Evolutionary conservation across 2,888 invertebrate species (phyloP), one percentile per base, ranked within the genome.

Genomic region (Nowickia ferox): DNA sequence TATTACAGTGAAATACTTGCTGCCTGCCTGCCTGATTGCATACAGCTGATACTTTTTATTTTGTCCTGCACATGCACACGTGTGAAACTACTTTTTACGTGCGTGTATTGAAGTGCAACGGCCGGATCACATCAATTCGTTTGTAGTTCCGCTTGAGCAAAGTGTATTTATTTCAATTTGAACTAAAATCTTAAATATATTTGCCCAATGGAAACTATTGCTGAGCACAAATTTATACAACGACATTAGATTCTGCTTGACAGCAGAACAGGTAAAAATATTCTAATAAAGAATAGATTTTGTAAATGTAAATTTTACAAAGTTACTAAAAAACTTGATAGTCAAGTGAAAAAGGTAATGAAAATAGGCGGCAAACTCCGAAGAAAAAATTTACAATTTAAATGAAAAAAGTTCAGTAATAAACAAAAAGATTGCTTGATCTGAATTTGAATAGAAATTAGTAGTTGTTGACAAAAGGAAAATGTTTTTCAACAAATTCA

Each of bases 121-220:
- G 17, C 13, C 9, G 68, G 13, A 65, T 66, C 66, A 63, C 57
- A 44, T 61, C 74, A 76, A 69, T 79, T 79, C 81, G 59, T 59
- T 72, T 84, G 80, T 83, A 44, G 82, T 87, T 86, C 42, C 79
- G 84, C 83, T 84, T 75, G 79, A 87, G 83, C 84, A 84, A 87
- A 84, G 74, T 87, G 84, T 87, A 68, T 87, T 88, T 88, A 88
- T 89, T 89, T 89, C 89, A 89, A 89, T 89, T 90, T 89, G 88
- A 91, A 89, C 90, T 89, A 89, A 90, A 90, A 75, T 88, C 87
- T 71, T 87, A 68, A 79, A 85, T 82, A 80, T 79, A 88, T 87
- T 87, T 80, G 71, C 79, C 68, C 74, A 71, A 80, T 17, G 65
- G 15, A 55, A 79, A 55, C 46, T 55, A 65, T 57, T 65, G 40